phyloP scores from a whole-genome alignment of 2,797 vertebrate species.

The Poeciliopsis paucimaculata region DNA sequence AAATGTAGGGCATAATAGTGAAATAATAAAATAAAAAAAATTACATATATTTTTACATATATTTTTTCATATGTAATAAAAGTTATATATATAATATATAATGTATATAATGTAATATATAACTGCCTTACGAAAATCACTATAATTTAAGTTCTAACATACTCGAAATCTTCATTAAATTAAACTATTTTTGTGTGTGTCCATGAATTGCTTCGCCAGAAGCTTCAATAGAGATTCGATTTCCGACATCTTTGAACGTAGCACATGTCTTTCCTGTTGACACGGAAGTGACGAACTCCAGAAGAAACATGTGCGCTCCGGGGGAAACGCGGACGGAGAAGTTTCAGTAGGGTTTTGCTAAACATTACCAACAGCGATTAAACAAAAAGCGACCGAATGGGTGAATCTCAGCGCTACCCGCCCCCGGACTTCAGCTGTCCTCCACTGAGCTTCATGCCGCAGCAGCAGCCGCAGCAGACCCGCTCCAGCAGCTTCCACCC shows the following conservation, averaged over 20 bases:
- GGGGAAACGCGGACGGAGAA: constrained; percentile 4
- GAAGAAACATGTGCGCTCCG: constrained; percentile 57
- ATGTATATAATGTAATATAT: too few relatives aligned
- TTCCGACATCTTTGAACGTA: not conserved
- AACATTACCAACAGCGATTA: not conserved
- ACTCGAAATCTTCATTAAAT: not conserved
- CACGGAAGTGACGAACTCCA: constrained; percentile 65
- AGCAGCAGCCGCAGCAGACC: constrained; percentile 36
- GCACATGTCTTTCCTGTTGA: constrained; percentile 27
- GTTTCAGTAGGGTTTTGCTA: fast-evolving
- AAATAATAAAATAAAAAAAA: too few relatives aligned
- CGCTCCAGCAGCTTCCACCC: constrained; percentile 65
- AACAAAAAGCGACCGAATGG: constrained; percentile 25
- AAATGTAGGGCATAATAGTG: too few relatives aligned
- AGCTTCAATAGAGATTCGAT: not conserved
- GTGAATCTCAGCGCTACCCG: constrained; percentile 62
- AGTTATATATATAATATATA: too few relatives aligned
- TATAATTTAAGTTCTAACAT: not conserved
- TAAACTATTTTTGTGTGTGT: not conserved
- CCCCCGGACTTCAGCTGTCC: constrained; percentile 71
- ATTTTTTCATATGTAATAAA: too few relatives aligned
- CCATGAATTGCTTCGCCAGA: not conserved
- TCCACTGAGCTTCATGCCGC: constrained; percentile 37
- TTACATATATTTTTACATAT: too few relatives aligned
- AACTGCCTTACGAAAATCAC: not conserved